phyloP scores from a whole-genome alignment of 2,113 vertebrate genomes.

The Harpagus bidentatus region DNA sequence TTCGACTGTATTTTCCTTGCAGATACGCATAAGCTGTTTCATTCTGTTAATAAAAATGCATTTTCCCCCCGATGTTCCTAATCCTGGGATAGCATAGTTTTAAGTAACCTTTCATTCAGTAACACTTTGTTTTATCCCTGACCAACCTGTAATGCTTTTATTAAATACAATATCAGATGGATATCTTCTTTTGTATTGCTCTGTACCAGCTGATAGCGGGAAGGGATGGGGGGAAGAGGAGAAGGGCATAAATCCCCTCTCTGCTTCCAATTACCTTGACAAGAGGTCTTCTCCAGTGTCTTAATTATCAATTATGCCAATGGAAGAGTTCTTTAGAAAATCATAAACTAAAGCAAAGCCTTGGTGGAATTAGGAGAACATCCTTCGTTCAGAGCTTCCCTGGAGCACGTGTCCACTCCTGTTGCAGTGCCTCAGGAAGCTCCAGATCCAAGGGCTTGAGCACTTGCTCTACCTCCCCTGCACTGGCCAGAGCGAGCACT shows the following conservation, averaged over 20 bases:
- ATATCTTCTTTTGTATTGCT: background rate
- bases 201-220: background rate
- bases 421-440: background rate
- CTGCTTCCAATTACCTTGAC: background rate
- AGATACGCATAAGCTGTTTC: background rate
- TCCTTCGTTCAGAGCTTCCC: background rate
- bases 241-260: background rate
- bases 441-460: background rate
- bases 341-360: background rate
- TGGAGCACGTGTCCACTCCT: background rate
- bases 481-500: background rate
- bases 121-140: background rate
- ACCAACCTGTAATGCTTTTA: background rate
- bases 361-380: background rate
- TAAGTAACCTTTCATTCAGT: background rate
- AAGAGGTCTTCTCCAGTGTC: background rate
- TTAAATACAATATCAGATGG: background rate
- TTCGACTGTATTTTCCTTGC: background rate
- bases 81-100: background rate
- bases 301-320: background rate
- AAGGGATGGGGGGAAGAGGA: background rate
- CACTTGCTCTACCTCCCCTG: fast-evolving
- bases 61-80: background rate
- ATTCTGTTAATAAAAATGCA: background rate
- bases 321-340: background rate